These are phyloP conservation scores for Pseudomyrmex dendroicus DNA, from an alignment of 1,140 invertebrate genomes.

Conservation along the genomic window DNA sequence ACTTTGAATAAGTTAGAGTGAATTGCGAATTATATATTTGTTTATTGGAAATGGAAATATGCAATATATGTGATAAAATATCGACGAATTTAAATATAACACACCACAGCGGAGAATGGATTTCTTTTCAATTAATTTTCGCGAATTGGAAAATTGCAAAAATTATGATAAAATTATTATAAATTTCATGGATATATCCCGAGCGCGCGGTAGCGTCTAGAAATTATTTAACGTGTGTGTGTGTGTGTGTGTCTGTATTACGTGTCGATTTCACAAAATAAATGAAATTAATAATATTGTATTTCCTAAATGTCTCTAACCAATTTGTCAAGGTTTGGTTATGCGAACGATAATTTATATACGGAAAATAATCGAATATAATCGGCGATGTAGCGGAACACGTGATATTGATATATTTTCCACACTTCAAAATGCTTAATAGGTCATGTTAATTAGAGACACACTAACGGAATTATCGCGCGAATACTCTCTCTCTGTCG, in stretches of 20 bases:
- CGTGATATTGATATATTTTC: constrained; percentile 19
- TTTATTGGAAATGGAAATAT: too few relatives aligned
- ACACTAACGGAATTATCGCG: constrained; percentile 14
- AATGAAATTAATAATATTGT: constrained; percentile 36
- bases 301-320: constrained; percentile 36
- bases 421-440: constrained; percentile 31
- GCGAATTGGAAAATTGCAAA: too few relatives aligned
- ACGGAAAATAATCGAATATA: constrained; percentile 41
- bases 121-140: too few relatives aligned
- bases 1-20: too few relatives aligned
- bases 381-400: constrained; percentile 15
- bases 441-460: constrained; percentile 45
- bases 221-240: not conserved
- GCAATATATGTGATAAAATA: too few relatives aligned
- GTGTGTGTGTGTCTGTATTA: not conserved
- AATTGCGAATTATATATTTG: too few relatives aligned
- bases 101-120: too few relatives aligned
- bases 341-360: constrained; percentile 48
- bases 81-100: too few relatives aligned
- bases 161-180: too few relatives aligned
- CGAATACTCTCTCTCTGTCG: not conserved
- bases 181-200: too few relatives aligned
- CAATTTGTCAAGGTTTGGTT: constrained; percentile 35
- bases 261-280: not conserved
- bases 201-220: not conserved